A percentile compares a stretch with the other conserved stretches of the same genome.
Conservation (phyloP, 2,113 vertebrate species). For the Pomatostomus ruficeps region DNA sequence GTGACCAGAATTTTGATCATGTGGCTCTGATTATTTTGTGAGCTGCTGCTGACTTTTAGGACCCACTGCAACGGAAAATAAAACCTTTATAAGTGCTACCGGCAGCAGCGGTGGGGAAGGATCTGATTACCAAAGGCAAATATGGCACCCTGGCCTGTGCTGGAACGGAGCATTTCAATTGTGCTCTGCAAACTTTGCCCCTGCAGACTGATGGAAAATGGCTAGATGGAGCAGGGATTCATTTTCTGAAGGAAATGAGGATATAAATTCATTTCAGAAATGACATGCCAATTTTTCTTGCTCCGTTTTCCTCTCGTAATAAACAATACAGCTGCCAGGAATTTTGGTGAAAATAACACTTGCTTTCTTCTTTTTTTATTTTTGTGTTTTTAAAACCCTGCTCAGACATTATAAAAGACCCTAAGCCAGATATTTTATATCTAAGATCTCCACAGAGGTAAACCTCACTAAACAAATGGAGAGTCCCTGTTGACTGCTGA, state of each 20-base stretch:
- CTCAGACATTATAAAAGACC: neutral
- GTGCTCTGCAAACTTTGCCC: conserved; percentile 54
- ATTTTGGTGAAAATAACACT: conserved; percentile 62
- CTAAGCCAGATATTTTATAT: neutral
- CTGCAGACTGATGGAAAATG: conserved; percentile 44
- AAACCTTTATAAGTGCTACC: conserved; percentile 12
- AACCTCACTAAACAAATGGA: conserved; percentile 3
- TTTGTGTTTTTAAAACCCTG: neutral
- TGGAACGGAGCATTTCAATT: neutral
- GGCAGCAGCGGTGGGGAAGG: neutral
- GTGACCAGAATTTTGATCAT: neutral
- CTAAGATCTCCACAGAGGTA: neutral
- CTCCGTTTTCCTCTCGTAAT: conserved; percentile 53
- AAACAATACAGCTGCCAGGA: conserved; percentile 51
- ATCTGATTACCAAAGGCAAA: neutral
- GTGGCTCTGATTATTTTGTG: neutral
- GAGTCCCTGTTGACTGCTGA: neutral
- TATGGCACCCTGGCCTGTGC: neutral
- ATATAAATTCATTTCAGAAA: conserved; percentile 67
- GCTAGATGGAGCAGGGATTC: conserved; percentile 47
- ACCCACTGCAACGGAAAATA: conserved; percentile 32
- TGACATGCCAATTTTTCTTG: conserved; percentile 64
- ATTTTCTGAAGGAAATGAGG: conserved; percentile 65
- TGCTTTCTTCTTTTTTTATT: neutral
- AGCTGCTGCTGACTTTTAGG: conserved; percentile 44